These are phyloP conservation scores for Arenicola marina DNA, from an alignment of 2,888 invertebrate genomes.

Conservation along the genomic window DNA sequence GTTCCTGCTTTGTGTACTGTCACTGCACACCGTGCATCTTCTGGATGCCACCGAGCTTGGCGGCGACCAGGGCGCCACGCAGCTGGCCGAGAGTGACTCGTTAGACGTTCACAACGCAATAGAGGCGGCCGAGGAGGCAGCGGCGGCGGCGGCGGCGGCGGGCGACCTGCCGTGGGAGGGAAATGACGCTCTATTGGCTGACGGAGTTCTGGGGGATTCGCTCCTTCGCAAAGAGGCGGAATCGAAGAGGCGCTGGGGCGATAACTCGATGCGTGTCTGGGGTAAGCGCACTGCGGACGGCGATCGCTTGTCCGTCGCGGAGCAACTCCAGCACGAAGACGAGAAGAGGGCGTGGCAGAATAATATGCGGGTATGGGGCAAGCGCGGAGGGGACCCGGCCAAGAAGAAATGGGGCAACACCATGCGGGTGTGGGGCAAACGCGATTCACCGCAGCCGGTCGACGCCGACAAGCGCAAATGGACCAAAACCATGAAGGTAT, in stretches of 20 bases:
- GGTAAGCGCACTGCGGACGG: conserved; percentile 21
- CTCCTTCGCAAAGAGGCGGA: background rate
- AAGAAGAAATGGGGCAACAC: conserved; percentile 21
- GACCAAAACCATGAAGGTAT: conserved; percentile 18
- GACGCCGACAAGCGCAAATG: conserved; percentile 16
- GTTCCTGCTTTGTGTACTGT: no score
- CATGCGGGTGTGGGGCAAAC: conserved; percentile 26
- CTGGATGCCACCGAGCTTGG: no score
- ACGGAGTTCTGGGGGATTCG: no score
- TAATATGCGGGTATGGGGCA: conserved; percentile 26
- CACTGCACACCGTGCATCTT: no score
- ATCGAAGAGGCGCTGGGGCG: conserved; percentile 11
- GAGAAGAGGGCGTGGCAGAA: conserved; percentile 24
- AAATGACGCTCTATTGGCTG: no score
- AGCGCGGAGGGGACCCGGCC: conserved; percentile 6
- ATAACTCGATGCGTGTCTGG: conserved; percentile 21
- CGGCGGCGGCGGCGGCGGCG: no score
- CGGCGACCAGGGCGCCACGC: no score
- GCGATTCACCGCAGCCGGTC: background rate
- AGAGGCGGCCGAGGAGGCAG: no score
- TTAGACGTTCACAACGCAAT: no score
- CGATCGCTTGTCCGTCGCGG: background rate
- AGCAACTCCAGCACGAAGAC: conserved; percentile 9
- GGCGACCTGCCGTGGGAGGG: no score
- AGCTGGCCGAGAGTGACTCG: no score